A percentile compares a stretch with the other conserved stretches of the same genome.
phyloP scores from a whole-genome alignment of 1,140 invertebrate species.

The Drosophila varians region DNA sequence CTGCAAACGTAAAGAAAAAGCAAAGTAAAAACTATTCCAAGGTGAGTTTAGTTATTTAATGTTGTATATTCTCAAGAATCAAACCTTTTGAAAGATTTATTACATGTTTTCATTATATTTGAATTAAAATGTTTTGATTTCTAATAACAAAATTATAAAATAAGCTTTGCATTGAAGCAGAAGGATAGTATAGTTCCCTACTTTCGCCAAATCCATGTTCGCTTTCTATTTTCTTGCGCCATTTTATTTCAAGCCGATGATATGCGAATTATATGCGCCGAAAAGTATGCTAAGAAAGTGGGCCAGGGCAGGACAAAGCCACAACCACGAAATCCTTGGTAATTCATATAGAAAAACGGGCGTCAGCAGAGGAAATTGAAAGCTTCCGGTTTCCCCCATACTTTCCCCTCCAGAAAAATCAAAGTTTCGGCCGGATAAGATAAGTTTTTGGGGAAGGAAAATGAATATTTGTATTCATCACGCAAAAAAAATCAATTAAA shows the following conservation, averaged over 20 bases:
- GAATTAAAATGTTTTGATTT: too few species aligned
- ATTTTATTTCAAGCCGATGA: conserved; percentile 31
- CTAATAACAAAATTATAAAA: not conserved
- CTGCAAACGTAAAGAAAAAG: too few species aligned
- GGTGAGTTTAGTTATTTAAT: too few species aligned
- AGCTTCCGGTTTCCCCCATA: conserved; percentile 40
- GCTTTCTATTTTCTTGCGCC: not conserved
- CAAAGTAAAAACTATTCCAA: too few species aligned
- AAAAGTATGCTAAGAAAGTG: conserved; percentile 40
- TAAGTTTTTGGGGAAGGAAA: too few species aligned
- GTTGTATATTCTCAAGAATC: too few species aligned
- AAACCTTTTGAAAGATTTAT: too few species aligned
- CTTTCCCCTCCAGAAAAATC: not conserved
- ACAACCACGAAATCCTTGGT: not conserved
- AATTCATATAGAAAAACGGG: conserved; percentile 13
- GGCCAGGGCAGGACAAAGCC: too few species aligned
- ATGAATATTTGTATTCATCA: too few species aligned
- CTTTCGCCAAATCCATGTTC: not conserved
- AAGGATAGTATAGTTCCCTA: not conserved
- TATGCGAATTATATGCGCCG: conserved; percentile 45
- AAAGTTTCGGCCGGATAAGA: too few species aligned
- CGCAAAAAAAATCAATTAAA: not conserved
- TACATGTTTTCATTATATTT: too few species aligned
- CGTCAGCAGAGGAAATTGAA: conserved; percentile 60
- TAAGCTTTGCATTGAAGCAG: not conserved